phyloP scores from a whole-genome alignment of 2,888 invertebrate genomes.

The Agrochola lychnidis region DNA sequence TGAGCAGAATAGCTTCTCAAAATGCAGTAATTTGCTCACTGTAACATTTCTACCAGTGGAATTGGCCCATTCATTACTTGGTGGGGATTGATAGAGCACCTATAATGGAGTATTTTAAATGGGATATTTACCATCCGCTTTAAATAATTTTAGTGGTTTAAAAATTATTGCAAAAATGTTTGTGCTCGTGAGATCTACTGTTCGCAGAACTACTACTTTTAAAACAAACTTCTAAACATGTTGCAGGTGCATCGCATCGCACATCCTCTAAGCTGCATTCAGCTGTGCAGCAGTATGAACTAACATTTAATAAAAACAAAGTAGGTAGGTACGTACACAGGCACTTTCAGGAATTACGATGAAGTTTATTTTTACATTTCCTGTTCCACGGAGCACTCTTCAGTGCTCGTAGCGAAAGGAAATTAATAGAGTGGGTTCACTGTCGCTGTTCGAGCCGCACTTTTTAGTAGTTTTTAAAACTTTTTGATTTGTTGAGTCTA shows the following conservation, averaged over 20 bases:
- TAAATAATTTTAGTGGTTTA: too few relatives aligned
- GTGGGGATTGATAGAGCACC: too few relatives aligned
- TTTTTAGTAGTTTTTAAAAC: slow-evolving; percentile 18
- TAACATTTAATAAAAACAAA: not conserved
- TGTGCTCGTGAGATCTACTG: too few relatives aligned
- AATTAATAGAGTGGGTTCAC: slow-evolving; percentile 21
- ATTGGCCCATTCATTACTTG: too few relatives aligned
- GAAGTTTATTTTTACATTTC: slow-evolving; percentile 52
- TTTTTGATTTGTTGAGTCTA: slow-evolving; percentile 4
- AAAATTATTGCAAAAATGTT: too few relatives aligned
- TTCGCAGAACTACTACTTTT: too few relatives aligned
- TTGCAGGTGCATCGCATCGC: not conserved
- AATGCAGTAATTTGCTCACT: too few relatives aligned
- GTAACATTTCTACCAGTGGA: too few relatives aligned
- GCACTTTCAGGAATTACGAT: slow-evolving; percentile 34
- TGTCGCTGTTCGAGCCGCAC: slow-evolving; percentile 7
- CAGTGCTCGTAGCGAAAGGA: slow-evolving; percentile 15
- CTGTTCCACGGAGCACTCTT: slow-evolving; percentile 27
- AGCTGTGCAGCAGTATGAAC: not conserved
- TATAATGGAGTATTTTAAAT: too few relatives aligned
- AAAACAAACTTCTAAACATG: too few relatives aligned
- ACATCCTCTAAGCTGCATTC: not conserved
- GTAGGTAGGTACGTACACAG: not conserved
- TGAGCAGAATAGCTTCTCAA: too few relatives aligned
- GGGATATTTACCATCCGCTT: too few relatives aligned